Base-by-base conservation (phyloP, 2,113 vertebrate genomes). In the Ia io region DNA sequence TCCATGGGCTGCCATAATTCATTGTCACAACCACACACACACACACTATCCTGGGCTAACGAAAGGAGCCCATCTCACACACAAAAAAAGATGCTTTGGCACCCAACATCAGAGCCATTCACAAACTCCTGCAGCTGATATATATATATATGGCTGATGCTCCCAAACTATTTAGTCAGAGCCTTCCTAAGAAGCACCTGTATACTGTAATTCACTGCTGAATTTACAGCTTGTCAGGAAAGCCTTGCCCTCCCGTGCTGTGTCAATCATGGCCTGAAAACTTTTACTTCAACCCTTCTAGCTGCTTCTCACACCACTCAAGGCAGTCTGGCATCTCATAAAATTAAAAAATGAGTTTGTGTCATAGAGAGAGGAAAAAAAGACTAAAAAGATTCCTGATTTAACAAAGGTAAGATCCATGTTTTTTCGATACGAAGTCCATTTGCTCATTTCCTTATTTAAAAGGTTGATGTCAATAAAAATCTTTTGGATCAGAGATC, bases 181-280 rank as follows among this genome's bases (percentile, higher is more conserved):
- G 97, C 77, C 88, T 95, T 96, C 53, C 89, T 93, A 20, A 90
- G 94, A 96, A 98, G 97, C 97, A 98, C 97, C 97, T 98, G 97
- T 89, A 93, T 94, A 96, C 96, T 91, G 85, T 94, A 97, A 95
- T 53, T 96, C 70, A 96, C 84, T 1, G 44, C 77, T 78, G 22
- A 96, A 98, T 98, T 98, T 98, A 98, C 95, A 93, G 91, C 93
- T 95, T 98, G 96, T 97, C 98, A 97, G 88, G 71, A 30, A 51
- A 95, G 88, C 88, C 92, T 32, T 69, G 97, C 96, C 97, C 96
- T 70, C 67, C 92, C 9, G 23, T 9, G 77, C 42, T 61, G 23
- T 95, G 98, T 98, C 98, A 97, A 95, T 98, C 97, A 95, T 4
- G 5, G 79, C 87, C 93, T 84, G 83, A 97, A 98, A 96, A 53